Evolutionary conservation across 2,888 invertebrate species (phyloP), one percentile per base, ranked within the genome.

Genomic region (Nycteola revayana): DNA sequence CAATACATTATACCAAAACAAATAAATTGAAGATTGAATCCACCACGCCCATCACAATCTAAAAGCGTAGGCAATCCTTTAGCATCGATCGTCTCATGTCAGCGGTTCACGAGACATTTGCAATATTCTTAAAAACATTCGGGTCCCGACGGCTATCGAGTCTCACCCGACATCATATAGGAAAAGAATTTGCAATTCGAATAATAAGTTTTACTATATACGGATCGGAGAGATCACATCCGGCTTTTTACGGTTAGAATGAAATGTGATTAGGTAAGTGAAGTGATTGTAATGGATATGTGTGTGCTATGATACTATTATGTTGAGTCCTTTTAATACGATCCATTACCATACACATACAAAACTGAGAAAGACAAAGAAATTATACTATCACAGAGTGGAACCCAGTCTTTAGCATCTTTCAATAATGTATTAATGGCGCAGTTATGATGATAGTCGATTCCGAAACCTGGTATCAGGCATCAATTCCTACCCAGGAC

Each of bases 101-200:
- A 71, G 69, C 75, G 69, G 66, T 65, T 64, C 62, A 61, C 53
- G 71, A 68, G 71, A 75, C 72, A 74, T 73, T 72, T 74, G 77
- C 77, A 81, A 81, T 82, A 79, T 80, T 72, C 78, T 76, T 79
- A 80, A 81, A 77, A 77, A 72, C 76, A 73, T 76, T 75, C 55
- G 67, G 68, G 49, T 49, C 49, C 62, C 67, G 64, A 51, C 65
- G 55, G 54, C 60, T 53, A 63, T 59, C 58, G 63, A 50, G 59
- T 60, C 64, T 56, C 54, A 54, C 61, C 60, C 60, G 62, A 62
- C 64, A 57, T 65, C 56, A 64, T 61, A 63, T 57, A 65, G 60
- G 64, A 60, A 65, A 65, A 60, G 69, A 68, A 70, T 68, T 68
- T 64, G 60, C 68, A 64, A 69, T 69, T 71, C 52, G 52, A 60